Percentiles rank a stretch among this genome's conserved stretches.
Evolutionary conservation across 2,113 vertebrate species (phyloP).

Genomic region (Grammomys surdaster): DNA sequence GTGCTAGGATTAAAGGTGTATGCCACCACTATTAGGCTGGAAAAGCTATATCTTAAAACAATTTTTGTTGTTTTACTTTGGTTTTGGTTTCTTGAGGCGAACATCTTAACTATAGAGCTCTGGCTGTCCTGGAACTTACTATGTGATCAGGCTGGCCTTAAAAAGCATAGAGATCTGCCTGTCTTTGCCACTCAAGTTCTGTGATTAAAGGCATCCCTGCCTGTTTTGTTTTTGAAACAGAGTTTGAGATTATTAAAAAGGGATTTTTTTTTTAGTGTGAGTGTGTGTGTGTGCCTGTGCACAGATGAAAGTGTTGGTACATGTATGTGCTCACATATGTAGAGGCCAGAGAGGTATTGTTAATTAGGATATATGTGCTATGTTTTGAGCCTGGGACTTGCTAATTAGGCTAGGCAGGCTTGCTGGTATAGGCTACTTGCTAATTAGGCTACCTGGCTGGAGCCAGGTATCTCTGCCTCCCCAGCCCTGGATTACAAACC

Average conservation of each 20-base stretch:
- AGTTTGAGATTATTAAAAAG: background rate
- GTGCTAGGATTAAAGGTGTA: background rate
- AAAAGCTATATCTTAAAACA: background rate
- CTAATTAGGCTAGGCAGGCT: background rate
- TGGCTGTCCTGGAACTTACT: background rate
- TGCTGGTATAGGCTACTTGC: too few relatives aligned
- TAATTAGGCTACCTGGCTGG: too few relatives aligned
- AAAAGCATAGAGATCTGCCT: background rate
- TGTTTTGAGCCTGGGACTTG: background rate
- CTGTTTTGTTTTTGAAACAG: background rate
- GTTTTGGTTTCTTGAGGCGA: background rate
- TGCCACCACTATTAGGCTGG: accelerated
- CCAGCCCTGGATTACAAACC: background rate
- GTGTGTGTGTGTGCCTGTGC: background rate
- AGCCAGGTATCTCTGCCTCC: background rate
- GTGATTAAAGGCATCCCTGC: background rate
- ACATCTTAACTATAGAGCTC: background rate
- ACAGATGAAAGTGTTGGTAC: background rate
- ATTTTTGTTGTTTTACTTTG: background rate
- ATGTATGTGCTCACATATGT: background rate
- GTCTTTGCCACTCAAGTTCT: background rate
- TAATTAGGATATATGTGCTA: background rate
- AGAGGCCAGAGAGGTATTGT: background rate
- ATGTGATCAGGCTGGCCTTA: background rate
- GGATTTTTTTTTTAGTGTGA: background rate